phyloP scores from a whole-genome alignment of 2,113 vertebrate genomes.

The Indri indri region DNA sequence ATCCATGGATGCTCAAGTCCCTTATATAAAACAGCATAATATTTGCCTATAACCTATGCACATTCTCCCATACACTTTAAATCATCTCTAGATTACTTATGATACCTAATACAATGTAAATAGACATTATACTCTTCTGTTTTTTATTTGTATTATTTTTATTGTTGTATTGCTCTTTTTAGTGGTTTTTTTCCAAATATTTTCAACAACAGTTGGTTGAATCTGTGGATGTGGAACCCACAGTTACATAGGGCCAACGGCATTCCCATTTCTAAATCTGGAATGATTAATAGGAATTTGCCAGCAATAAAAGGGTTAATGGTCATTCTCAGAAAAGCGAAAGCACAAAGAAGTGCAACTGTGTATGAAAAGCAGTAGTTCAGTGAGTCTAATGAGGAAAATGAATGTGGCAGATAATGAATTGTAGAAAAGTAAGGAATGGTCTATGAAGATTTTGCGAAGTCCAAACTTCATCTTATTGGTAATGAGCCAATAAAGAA shows the following conservation, averaged over 20 bases:
- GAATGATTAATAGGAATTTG: not conserved
- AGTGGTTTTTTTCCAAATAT: not conserved
- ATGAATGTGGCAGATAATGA: not conserved
- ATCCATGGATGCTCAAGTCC: not conserved
- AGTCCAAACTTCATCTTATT: not conserved
- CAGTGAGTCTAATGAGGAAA: not conserved
- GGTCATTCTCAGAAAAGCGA: not conserved
- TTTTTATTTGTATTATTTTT: not conserved
- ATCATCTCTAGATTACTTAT: not conserved
- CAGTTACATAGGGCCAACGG: not conserved
- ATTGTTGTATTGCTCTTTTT: not conserved
- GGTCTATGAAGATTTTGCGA: not conserved
- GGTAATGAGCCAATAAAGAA: not conserved
- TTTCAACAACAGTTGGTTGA: not conserved
- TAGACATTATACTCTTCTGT: not conserved
- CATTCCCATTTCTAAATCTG: not conserved
- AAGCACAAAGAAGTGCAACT: not conserved
- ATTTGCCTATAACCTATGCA: not conserved
- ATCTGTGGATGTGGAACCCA: not conserved
- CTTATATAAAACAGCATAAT: not conserved
- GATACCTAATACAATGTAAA: not conserved
- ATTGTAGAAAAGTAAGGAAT: not conserved
- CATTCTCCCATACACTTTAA: not conserved
- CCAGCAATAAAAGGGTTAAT: not conserved
- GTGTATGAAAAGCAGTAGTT: not conserved